Conservation (phyloP, 2,888 invertebrate species). For the Odontomyia ornata region DNA sequence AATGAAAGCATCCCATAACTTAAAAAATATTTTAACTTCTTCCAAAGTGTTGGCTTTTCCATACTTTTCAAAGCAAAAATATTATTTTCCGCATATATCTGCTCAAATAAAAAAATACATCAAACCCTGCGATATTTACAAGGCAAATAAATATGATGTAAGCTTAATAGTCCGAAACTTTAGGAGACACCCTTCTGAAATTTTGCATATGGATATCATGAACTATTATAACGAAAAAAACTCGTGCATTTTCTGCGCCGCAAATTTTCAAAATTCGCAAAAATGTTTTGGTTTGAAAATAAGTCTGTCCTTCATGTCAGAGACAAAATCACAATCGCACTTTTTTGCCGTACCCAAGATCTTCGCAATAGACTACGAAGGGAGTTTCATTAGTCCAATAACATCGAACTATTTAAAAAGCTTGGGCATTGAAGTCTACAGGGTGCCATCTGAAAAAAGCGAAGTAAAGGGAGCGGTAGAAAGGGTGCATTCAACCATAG, state of each 20-base stretch:
- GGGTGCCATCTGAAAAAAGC: no score
- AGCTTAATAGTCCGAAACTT: no score
- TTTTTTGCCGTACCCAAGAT: not conserved
- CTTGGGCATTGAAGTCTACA: no score
- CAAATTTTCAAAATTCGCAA: not conserved
- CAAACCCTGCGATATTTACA: no score
- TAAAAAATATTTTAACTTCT: no score
- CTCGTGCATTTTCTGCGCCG: not conserved
- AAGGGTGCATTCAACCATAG: not conserved
- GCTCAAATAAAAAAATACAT: no score
- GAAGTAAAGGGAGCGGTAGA: not conserved
- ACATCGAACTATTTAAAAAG: not conserved
- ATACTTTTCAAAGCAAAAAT: no score
- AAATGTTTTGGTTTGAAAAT: not conserved
- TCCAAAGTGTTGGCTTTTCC: no score
- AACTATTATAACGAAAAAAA: not conserved
- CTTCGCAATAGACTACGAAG: not conserved
- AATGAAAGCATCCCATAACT: no score
- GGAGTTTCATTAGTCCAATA: not conserved
- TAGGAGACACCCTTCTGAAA: no score
- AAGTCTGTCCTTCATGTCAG: not conserved
- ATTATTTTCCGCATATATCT: no score
- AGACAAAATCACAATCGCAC: not conserved
- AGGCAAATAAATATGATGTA: no score
- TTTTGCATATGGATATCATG: not conserved